A percentile compares a stretch with the other conserved stretches of the same genome.
phyloP scores from a whole-genome alignment of 2,797 vertebrate genomes.

The Premnoplex brunnescens region DNA sequence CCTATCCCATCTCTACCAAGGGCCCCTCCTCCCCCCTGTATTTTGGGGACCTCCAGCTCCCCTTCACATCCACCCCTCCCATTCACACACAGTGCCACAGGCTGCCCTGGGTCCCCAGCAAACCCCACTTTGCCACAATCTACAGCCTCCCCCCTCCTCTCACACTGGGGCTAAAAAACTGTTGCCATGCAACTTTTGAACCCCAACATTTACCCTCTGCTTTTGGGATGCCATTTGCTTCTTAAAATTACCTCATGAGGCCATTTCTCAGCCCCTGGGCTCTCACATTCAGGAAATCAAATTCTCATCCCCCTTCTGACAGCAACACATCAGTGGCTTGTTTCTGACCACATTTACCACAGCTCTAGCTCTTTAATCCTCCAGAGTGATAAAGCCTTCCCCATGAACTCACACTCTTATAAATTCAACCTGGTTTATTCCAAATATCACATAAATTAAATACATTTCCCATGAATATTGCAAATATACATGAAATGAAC shows the following conservation, averaged over 20 bases:
- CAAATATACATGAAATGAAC: conserved; percentile 74
- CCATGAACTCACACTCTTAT: conserved; percentile 7
- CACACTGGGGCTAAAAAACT: rapidly evolving
- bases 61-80: neutral
- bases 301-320: neutral
- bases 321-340: neutral
- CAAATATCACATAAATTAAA: conserved; percentile 74
- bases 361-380: neutral
- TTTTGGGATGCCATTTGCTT: neutral
- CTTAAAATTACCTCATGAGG: neutral
- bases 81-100: neutral
- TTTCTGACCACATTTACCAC: rapidly evolving
- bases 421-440: conserved; percentile 71
- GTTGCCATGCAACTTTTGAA: neutral
- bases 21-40: too few relatives aligned
- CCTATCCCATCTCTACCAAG: neutral
- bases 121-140: rapidly evolving
- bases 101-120: neutral
- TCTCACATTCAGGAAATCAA: neutral
- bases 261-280: neutral
- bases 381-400: neutral
- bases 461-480: conserved; percentile 70
- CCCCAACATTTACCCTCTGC: neutral
- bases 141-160: neutral
- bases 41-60: neutral